A percentile compares a stretch with the other conserved stretches of the same genome.
Evolutionary conservation across 2,888 invertebrate species (phyloP).

Genomic region (Augiades crinisus): DNA sequence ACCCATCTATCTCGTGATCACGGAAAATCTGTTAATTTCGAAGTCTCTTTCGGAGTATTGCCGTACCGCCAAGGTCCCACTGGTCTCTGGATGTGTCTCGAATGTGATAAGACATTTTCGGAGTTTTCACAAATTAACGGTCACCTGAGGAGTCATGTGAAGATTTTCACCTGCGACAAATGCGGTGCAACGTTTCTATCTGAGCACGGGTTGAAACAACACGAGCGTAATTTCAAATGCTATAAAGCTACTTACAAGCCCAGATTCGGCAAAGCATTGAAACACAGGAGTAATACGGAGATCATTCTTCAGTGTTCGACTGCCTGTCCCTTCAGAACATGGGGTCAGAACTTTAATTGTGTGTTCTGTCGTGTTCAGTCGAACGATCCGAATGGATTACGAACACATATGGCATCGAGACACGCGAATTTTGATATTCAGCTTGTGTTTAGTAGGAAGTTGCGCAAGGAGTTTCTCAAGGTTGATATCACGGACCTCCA

Average conservation of each 20-base stretch:
- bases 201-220: conserved; percentile 64
- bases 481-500: conserved; percentile 71
- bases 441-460: conserved; percentile 65
- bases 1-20: conserved; percentile 61
- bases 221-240: conserved; percentile 68
- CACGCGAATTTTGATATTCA: conserved; percentile 68
- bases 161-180: conserved; percentile 70
- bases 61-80: conserved; percentile 62
- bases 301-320: conserved; percentile 72
- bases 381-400: conserved; percentile 66
- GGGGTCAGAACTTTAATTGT: conserved; percentile 74
- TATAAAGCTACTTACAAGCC: conserved; percentile 69
- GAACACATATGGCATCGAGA: conserved; percentile 66
- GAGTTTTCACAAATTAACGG: conserved; percentile 71
- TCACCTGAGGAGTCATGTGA: conserved; percentile 65
- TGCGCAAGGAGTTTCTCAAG: conserved; percentile 68
- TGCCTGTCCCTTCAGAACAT: conserved; percentile 68
- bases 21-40: conserved; percentile 59
- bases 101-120: conserved; percentile 64
- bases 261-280: conserved; percentile 65
- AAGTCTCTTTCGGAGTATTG: conserved; percentile 67
- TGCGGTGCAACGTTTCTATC: conserved; percentile 69
- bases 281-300: conserved; percentile 69
- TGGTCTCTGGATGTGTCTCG: conserved; percentile 66
- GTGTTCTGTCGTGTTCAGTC: conserved; percentile 70